phyloP scores from a whole-genome alignment of 64 coral and sea anemone species.

The Montipora sp. region DNA sequence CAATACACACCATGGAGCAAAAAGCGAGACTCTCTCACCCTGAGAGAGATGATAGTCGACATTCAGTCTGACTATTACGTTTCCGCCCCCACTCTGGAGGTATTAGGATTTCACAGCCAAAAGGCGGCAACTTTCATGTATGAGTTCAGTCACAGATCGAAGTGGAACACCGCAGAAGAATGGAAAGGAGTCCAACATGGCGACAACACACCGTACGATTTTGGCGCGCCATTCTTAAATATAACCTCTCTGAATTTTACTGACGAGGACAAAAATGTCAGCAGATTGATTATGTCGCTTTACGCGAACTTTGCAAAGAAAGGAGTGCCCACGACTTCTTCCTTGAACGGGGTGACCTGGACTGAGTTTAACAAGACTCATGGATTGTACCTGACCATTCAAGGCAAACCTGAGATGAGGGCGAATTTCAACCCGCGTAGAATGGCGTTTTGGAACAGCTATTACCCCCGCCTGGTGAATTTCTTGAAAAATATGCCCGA shows the following conservation, averaged over 20 bases:
- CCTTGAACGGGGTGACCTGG: conserved; percentile 50
- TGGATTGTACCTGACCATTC: conserved; percentile 50
- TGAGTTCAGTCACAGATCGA: conserved; percentile 74
- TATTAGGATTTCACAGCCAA: conserved; percentile 60
- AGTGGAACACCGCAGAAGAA: background rate
- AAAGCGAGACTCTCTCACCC: conserved; percentile 12
- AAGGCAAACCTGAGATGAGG: conserved; percentile 17
- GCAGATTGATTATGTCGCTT: conserved; percentile 72
- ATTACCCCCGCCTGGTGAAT: conserved; percentile 29
- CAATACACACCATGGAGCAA: conserved; percentile 80
- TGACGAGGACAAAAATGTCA: conserved; percentile 74
- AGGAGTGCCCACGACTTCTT: conserved; percentile 72
- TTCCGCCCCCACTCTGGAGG: conserved; percentile 69
- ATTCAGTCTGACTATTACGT: conserved; percentile 76
- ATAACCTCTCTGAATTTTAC: conserved; percentile 46
- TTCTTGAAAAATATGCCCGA: background rate
- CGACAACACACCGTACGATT: conserved; percentile 72
- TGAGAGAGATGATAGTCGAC: conserved; percentile 63
- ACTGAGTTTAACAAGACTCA: conserved; percentile 47
- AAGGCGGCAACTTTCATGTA: conserved; percentile 71
- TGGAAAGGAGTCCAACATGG: conserved; percentile 68
- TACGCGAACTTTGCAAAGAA: conserved; percentile 84
- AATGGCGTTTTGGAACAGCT: conserved; percentile 60
- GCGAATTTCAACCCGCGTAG: conserved; percentile 50
- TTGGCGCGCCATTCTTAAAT: conserved; percentile 78